Evolutionary conservation across 1,140 invertebrate genomes (phyloP), one percentile per base, ranked within the genome.

Genomic region (Macrostomum lignano): DNA sequence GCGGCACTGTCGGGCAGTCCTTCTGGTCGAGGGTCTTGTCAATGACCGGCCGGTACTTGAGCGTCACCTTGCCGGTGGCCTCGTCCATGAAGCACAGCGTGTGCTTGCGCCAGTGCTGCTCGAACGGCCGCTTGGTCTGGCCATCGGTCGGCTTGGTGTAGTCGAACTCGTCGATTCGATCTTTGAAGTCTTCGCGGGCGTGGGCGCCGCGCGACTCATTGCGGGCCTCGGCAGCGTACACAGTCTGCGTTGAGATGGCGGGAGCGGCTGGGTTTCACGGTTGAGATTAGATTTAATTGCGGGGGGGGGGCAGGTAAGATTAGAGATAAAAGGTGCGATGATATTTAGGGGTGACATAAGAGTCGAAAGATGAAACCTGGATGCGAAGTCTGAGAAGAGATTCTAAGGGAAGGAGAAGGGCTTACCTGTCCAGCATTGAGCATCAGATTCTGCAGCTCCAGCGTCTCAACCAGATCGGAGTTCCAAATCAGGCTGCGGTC

Each of bases 191-290:
- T 60, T 94, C 86, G 15, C 88, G 64, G 1, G 84, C 79, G 60
- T 98, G 91, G 20, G 88, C 88, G 19, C 91, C 91, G 31, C 91
- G 67, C n/a, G 76, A 84, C 63, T 98, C 91, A 53, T 91, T 88
- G 21, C 91, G 63, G 26, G 76, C 78, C 52, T 86, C 77, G 10
- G 91, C 91, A 0, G 65, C 66, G 32, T 71, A 65, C 45, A 93
- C 81, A 2, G 84, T 86, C 22, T 34, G n/a, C n/a, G n/a, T n/a
- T n/a, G n/a, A n/a, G n/a, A n/a, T n/a, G n/a, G n/a, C n/a, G n/a
- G n/a, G n/a, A n/a, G n/a, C n/a, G n/a, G n/a, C n/a, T n/a, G n/a
- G n/a, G n/a, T n/a, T n/a, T n/a, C n/a, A n/a, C n/a, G n/a, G n/a
- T n/a, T n/a, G n/a, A n/a, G n/a, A n/a, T n/a, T n/a, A n/a, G n/a